These are phyloP conservation scores for Nomada ruficornis DNA, from an alignment of 2,888 invertebrate species.

Conservation along the genomic window DNA sequence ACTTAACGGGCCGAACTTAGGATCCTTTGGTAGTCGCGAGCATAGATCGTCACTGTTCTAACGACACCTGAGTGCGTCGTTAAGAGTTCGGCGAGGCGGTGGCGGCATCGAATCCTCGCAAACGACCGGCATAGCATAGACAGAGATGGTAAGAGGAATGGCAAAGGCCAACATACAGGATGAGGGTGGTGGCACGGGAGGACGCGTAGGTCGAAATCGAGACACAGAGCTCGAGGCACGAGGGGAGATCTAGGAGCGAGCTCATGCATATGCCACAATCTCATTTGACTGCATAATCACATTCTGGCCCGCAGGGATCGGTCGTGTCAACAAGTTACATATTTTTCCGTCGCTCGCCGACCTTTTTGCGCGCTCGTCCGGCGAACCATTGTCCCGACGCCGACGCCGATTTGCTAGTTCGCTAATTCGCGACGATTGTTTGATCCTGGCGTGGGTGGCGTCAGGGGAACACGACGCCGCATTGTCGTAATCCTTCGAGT, in stretches of 20 bases:
- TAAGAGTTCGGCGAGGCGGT: constrained; percentile 57
- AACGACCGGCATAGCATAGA: constrained; percentile 47
- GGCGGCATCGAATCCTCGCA: constrained; percentile 33
- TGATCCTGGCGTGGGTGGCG: constrained; percentile 36
- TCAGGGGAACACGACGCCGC: constrained; percentile 28
- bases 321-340: constrained; percentile 83
- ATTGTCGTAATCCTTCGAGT: constrained; percentile 48
- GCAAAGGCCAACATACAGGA: background rate
- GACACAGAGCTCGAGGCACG: constrained; percentile 47
- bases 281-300: constrained; percentile 84
- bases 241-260: constrained; percentile 63
- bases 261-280: constrained; percentile 84
- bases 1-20: constrained; percentile 51
- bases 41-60: constrained; percentile 62
- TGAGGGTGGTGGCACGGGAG: constrained; percentile 12
- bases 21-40: constrained; percentile 43
- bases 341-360: constrained; percentile 75
- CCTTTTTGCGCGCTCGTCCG: constrained; percentile 51
- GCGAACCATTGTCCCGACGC: constrained; percentile 49
- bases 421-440: constrained; percentile 67
- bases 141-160: background rate
- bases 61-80: constrained; percentile 72
- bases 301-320: constrained; percentile 79
- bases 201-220: constrained; percentile 37
- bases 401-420: constrained; percentile 47